Evolutionary conservation across 1,140 invertebrate genomes (phyloP), one percentile per base, ranked within the genome.

Genomic region (Cephus cinctus): DNA sequence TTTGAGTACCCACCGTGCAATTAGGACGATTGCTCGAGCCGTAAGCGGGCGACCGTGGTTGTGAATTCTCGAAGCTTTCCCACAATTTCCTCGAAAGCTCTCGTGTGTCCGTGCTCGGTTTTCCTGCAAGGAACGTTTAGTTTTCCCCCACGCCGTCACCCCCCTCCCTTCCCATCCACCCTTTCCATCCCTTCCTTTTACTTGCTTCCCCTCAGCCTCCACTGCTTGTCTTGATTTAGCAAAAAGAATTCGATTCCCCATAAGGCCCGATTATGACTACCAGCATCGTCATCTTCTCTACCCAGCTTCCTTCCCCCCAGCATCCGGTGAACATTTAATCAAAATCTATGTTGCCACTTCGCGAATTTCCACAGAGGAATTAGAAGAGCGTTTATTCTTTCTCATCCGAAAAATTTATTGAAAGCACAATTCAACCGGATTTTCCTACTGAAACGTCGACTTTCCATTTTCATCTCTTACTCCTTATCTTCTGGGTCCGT

Each of bases 21-120:
- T 66, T 65, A 63, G 60, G 47, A 54, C 57, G 60, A 66, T 64
- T 63, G 62, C 62, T 47, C 45, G 43, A 46, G 32, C 20, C n/a
- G n/a, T 34, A 36, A 35, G 27, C 31, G 41, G 16, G 15, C n/a
- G n/a, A n/a, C 19, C 36, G 45, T 49, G 44, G n/a, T n/a, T n/a
- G n/a, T n/a, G n/a, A n/a, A n/a, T n/a, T n/a, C n/a, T n/a, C n/a
- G n/a, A n/a, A n/a, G n/a, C n/a, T n/a, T n/a, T n/a, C 50, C 36
- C 42, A 50, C 55, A 62, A 59, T 59, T 57, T 60, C 30, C 52
- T 54, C 52, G 32, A 59, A 52, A 47, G 51, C 50, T 36, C 42
- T 55, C 40, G 21, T 30, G 46, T 46, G 30, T 53, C 23, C 42
- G n/a, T n/a, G n/a, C n/a, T n/a, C n/a, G n/a, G n/a, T n/a, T n/a